Conservation (phyloP, 2,113 vertebrate genomes). For the Hirundichthys speculiger region DNA sequence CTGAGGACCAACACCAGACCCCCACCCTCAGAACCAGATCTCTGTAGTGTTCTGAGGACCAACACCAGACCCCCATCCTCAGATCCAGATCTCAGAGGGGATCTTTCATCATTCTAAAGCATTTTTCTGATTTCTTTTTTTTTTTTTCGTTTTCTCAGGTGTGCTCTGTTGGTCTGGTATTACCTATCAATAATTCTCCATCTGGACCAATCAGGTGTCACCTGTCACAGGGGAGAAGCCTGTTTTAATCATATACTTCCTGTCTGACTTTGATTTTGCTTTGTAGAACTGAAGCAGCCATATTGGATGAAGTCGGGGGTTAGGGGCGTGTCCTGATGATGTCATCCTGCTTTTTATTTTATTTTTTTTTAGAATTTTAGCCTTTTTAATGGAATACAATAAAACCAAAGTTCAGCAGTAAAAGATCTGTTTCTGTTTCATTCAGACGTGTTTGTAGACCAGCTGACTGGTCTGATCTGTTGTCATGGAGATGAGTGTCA, state of each 20-base stretch:
- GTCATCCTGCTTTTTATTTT: conserved; percentile 10
- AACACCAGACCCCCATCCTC: no score
- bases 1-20: neutral
- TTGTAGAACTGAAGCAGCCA: conserved; percentile 10
- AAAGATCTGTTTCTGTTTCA: neutral
- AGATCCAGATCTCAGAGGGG: no score
- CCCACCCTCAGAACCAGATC: neutral
- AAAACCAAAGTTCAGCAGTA: conserved; percentile 53
- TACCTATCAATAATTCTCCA: neutral
- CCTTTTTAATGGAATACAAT: conserved; percentile 38
- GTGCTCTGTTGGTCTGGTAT: neutral
- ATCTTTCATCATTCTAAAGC: no score
- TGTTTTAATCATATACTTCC: neutral
- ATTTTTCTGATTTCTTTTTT: conserved; percentile 13
- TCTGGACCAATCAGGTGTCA: conserved; percentile 49
- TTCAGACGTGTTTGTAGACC: neutral
- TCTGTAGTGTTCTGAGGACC: no score
- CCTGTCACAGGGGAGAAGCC: conserved; percentile 11
- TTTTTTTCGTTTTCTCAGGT: conserved; percentile 12
- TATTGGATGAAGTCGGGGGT: conserved; percentile 47
- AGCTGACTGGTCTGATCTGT: no score
- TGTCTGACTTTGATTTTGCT: neutral
- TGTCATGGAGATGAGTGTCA: no score
- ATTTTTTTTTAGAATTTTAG: conserved; percentile 19
- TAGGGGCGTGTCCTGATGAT: conserved; percentile 10